phyloP scores from a whole-genome alignment of 2,888 invertebrate genomes.

The Phasia obesa region DNA sequence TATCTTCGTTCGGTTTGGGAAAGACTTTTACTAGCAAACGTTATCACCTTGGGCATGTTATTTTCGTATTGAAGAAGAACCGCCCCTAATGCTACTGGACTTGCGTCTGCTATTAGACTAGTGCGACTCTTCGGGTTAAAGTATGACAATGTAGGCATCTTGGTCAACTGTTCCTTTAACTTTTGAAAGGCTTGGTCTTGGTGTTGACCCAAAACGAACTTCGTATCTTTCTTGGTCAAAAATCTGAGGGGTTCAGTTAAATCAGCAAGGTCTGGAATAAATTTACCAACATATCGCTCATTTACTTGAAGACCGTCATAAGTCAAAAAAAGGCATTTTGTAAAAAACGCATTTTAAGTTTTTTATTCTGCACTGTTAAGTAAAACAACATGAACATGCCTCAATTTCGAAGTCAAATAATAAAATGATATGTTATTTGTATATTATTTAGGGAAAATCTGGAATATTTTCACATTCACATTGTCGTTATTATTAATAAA shows the following conservation, averaged over 20 bases:
- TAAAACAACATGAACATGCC: too few species aligned
- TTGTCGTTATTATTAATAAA: too few species aligned
- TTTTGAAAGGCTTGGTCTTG: not conserved
- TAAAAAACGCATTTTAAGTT: too few species aligned
- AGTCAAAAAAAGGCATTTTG: too few species aligned
- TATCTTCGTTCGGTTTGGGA: not conserved
- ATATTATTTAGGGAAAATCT: too few species aligned
- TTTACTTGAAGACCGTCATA: too few species aligned
- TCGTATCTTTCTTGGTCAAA: not conserved
- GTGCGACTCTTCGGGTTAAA: not conserved
- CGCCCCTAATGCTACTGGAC: not conserved
- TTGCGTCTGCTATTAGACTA: not conserved
- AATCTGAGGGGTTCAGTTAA: not conserved
- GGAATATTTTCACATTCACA: too few species aligned
- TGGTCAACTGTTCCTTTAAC: not conserved
- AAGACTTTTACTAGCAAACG: not conserved
- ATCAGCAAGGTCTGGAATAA: not conserved
- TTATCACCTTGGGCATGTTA: not conserved
- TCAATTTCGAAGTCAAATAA: too few species aligned
- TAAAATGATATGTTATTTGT: too few species aligned
- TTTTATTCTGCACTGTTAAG: too few species aligned
- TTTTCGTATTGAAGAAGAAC: not conserved
- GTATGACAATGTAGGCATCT: not conserved
- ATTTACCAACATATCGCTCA: slow-evolving; percentile 24
- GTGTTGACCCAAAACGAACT: slow-evolving; percentile 9